Evolutionary conservation across 2,888 invertebrate genomes (phyloP).

Genomic region (Chloroclysta siterata): DNA sequence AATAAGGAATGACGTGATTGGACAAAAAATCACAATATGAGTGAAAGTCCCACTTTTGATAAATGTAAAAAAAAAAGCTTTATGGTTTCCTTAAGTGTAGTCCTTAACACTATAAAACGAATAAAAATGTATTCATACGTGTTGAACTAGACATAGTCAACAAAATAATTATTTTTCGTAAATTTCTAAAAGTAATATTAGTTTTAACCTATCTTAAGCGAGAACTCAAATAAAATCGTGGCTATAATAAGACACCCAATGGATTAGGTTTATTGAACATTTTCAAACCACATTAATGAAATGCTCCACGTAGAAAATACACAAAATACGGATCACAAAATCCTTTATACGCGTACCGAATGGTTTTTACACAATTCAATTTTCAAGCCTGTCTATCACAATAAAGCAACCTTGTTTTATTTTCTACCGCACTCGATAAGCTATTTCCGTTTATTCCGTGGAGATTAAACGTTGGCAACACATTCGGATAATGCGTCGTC

Average conservation of each 20-base stretch:
- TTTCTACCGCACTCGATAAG: constrained; percentile 19
- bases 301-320: not conserved
- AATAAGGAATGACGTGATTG: constrained; percentile 5
- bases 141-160: no score
- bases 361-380: constrained; percentile 19
- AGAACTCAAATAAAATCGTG: no score
- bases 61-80: no score
- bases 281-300: constrained; percentile 7
- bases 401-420: constrained; percentile 18
- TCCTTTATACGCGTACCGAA: constrained; percentile 9
- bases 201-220: no score
- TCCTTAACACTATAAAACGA: no score
- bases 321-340: constrained; percentile 8
- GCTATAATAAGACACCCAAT: not conserved
- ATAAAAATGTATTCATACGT: no score
- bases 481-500: not conserved
- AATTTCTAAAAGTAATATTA: no score
- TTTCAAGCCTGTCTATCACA: constrained; percentile 14
- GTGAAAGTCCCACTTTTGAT: no score
- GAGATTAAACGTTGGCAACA: constrained; percentile 8
- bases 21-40: not conserved
- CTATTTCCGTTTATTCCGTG: constrained; percentile 17
- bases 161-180: no score
- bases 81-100: no score
- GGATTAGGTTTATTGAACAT: not conserved